Base-by-base conservation (phyloP, 1,140 invertebrate species). In the Drosophila kohkoa region DNA sequence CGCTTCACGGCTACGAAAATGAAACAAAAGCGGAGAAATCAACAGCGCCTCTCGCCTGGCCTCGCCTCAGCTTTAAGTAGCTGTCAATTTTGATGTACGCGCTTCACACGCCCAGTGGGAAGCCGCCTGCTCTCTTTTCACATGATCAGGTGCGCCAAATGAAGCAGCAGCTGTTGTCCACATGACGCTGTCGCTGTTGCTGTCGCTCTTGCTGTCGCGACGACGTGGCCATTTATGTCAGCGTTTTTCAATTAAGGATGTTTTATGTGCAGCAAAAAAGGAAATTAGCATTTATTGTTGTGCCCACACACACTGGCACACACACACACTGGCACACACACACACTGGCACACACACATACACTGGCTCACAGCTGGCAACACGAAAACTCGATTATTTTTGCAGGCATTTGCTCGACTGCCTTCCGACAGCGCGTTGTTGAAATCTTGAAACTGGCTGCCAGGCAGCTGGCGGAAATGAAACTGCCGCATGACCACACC, bases 261-360 rank as follows among this genome's bases (percentile, higher is more conserved):
- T 81, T 85, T 85, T 81, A 78, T 81, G 82, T 86, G 55, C 73
- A 67, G 43, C 77, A 13, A 72, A 25, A 69, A 68, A 77, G 83
- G 83, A 87, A 87, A 87, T 87, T 87, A 87, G 83, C 83, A 88
- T 88, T 87, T 88, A 88, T 87, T 87, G 83, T 87, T 83, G 74
- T 60, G 46, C 57, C 59, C 73, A 60, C 48, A 52, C 79, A 59
- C 46, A 25, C 65, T 25, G 51, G 55, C 41, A 52, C 41, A 51
- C 30, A 62, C 46, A 43, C 54, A 11, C 25, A 35, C 41, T 6
- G 30, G n/a, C 10, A 8, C 59, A 41, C 28, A 49, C n/a, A n/a
- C n/a, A n/a, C n/a, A n/a, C n/a, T n/a, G n/a, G n/a, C 45, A 11
- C 48, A 30, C 49, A 8, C n/a, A 30, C 43, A 13, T 25, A 48